These are phyloP conservation scores for Acestrorhynchus altus DNA, from an alignment of 2,797 vertebrate species.

Conservation along the genomic window DNA sequence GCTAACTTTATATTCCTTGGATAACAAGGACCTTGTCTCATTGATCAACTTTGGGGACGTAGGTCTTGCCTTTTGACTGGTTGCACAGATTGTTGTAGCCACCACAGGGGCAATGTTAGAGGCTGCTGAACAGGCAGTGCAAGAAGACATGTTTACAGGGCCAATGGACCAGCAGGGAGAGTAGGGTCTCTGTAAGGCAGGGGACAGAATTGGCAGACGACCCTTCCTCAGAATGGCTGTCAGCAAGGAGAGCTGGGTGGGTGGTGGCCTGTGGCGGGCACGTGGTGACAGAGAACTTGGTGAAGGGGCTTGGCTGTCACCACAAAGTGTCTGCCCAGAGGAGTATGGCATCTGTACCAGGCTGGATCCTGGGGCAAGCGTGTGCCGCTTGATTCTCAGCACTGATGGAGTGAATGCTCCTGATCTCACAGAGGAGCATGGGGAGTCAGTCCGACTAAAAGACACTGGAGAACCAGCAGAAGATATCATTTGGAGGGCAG, in stretches of 20 bases:
- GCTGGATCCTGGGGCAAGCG: conserved; percentile 86
- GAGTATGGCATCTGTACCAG: conserved; percentile 76
- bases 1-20: conserved; percentile 16
- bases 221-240: conserved; percentile 94
- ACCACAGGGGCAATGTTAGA: conserved; percentile 75
- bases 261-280: conserved; percentile 74
- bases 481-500: conserved; percentile 51
- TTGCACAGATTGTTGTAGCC: conserved; percentile 59
- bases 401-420: conserved; percentile 81
- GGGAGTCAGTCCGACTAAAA: conserved; percentile 68
- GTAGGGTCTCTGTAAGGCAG: conserved; percentile 75
- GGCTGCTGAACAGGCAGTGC: conserved; percentile 77
- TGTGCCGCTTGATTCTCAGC: conserved; percentile 78
- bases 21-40: conserved; percentile 43
- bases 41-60: conserved; percentile 36
- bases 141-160: conserved; percentile 73
- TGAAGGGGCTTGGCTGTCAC: conserved; percentile 76
- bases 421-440: conserved; percentile 74
- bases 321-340: conserved; percentile 77
- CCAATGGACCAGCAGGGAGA: conserved; percentile 81
- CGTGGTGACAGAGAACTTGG: conserved; percentile 69
- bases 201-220: conserved; percentile 77
- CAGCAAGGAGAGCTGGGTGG: conserved; percentile 89
- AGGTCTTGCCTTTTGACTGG: conserved; percentile 35
- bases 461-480: conserved; percentile 63